A percentile compares a stretch with the other conserved stretches of the same genome.
phyloP scores from a whole-genome alignment of 2,113 vertebrate genomes.

The Tetrax tetrax region DNA sequence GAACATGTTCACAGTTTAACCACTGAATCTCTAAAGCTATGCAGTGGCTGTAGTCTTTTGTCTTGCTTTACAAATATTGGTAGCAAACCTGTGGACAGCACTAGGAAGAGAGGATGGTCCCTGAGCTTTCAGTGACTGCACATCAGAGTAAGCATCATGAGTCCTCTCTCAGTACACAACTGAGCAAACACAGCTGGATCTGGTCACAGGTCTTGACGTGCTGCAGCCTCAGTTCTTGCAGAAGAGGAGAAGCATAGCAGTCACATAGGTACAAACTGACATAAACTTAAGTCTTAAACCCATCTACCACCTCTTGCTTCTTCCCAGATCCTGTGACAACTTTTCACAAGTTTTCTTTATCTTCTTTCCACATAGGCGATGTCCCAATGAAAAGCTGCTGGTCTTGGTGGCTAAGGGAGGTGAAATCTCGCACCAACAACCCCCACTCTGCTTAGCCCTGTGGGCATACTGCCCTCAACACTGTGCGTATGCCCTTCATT shows the following conservation, averaged over 20 bases:
- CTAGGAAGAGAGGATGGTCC: rapidly evolving
- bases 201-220: background rate
- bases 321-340: background rate
- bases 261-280: background rate
- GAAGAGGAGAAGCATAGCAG: background rate
- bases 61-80: background rate
- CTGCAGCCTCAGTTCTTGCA: background rate
- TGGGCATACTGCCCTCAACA: background rate
- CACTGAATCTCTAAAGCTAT: background rate
- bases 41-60: background rate
- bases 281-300: background rate
- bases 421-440: background rate
- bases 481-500: rapidly evolving
- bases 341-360: background rate
- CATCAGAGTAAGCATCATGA: rapidly evolving
- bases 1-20: background rate
- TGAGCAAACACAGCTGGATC: background rate
- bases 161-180: background rate
- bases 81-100: background rate
- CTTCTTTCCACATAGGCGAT: background rate
- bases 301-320: background rate
- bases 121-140: background rate
- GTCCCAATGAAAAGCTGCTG: background rate
- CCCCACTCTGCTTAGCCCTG: background rate
- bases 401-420: background rate